A percentile compares a stretch with the other conserved stretches of the same genome.
These are phyloP conservation scores for Diglossa cyanea DNA, from an alignment of 2,797 vertebrate genomes.

Conservation along the genomic window DNA sequence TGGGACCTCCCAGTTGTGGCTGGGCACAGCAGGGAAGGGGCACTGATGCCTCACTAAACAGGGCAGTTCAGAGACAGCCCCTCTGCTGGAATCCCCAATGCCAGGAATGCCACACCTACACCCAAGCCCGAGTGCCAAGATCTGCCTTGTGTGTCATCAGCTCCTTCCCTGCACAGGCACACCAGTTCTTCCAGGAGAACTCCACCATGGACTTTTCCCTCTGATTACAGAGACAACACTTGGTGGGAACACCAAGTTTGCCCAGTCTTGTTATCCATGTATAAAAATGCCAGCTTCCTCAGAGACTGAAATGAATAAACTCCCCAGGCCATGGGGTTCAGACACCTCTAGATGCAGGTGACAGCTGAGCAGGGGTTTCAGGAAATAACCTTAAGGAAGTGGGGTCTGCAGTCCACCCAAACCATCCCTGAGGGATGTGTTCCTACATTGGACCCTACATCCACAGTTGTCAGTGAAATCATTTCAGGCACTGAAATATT, in stretches of 20 bases:
- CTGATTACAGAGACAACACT: neutral
- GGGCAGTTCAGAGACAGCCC: neutral
- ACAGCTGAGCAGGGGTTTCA: neutral
- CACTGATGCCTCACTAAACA: too few species aligned
- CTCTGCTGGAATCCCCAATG: accelerated
- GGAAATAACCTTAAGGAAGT: accelerated
- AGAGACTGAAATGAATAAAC: neutral
- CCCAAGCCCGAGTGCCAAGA: neutral
- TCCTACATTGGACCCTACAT: neutral
- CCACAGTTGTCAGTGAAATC: neutral
- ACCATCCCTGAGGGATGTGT: neutral
- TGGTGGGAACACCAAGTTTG: neutral
- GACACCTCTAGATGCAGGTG: neutral
- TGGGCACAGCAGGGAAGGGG: neutral
- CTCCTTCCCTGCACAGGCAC: neutral
- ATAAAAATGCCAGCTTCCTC: neutral
- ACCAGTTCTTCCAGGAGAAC: neutral
- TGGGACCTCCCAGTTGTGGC: neutral
- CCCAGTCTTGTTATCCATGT: neutral
- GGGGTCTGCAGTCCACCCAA: neutral
- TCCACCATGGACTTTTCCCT: neutral
- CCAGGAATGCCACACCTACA: neutral
- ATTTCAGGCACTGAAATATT: neutral
- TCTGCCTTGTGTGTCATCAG: neutral
- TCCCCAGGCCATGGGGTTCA: neutral